Percentiles rank a stretch among this genome's conserved stretches.
These are phyloP conservation scores for Heteropelma amictum DNA, from an alignment of 2,888 invertebrate genomes.

Conservation along the genomic window DNA sequence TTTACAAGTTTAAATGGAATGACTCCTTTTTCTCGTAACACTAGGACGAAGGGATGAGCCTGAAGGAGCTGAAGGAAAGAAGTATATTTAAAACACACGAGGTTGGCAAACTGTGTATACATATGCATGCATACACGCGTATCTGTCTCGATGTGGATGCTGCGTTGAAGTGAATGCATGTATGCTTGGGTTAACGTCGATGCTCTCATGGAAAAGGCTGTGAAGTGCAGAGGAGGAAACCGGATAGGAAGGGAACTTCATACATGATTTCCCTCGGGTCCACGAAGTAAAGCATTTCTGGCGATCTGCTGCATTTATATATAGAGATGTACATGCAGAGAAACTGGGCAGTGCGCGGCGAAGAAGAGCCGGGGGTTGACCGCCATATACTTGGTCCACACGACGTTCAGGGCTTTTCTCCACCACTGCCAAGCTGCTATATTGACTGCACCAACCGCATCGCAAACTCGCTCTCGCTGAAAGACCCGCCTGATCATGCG, in stretches of 20 bases:
- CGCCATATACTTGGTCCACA: slow-evolving; percentile 49
- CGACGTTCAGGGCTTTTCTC: slow-evolving; percentile 37
- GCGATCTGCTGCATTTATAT: slow-evolving; percentile 66
- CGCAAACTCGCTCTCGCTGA: slow-evolving; percentile 62
- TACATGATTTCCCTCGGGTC: slow-evolving; percentile 77
- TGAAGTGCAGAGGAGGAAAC: slow-evolving; percentile 56
- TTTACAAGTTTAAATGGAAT: slow-evolving; percentile 32
- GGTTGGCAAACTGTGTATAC: slow-evolving; percentile 17
- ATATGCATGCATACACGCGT: too few relatives aligned
- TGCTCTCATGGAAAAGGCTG: slow-evolving; percentile 60
- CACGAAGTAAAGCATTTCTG: slow-evolving; percentile 75
- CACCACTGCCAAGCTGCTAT: slow-evolving; percentile 16
- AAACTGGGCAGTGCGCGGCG: slow-evolving; percentile 46
- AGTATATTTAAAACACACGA: slow-evolving; percentile 39
- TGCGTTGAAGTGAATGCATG: not conserved
- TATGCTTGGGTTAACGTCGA: slow-evolving; percentile 40
- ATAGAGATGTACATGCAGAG: slow-evolving; percentile 10
- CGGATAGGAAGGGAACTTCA: slow-evolving; percentile 70
- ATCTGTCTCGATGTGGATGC: too few relatives aligned
- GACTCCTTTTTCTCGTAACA: slow-evolving; percentile 17
- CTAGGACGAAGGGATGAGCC: slow-evolving; percentile 20
- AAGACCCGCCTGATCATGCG: slow-evolving; percentile 74
- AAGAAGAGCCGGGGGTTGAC: slow-evolving; percentile 60
- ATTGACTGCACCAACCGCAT: slow-evolving; percentile 59
- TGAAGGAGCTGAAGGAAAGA: slow-evolving; percentile 18